Base-by-base conservation (phyloP, 2,113 vertebrate genomes). In the Heloderma charlesbogerti region DNA sequence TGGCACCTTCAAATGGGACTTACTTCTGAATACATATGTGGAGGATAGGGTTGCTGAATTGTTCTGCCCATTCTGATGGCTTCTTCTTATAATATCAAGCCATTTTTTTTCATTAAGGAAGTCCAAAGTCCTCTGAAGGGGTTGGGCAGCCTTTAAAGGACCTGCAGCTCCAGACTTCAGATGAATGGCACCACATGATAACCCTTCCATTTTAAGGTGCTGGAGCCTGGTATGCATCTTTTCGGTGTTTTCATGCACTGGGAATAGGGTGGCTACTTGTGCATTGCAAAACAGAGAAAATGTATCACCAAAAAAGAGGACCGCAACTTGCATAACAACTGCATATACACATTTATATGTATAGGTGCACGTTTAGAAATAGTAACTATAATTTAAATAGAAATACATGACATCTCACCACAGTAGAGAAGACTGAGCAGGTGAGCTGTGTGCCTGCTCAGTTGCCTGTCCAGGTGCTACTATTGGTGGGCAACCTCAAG, bases 91-190 rank as follows among this genome's bases (percentile, higher is more conserved):
- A 74, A 25, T 1, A 51, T 34, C 43, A 72, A 31, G 48, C 12
- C 29, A 51, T 79, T 40, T 29, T 22, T 60, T 60, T 13, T 57
- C 13, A 60, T 60, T 16, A 57, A 57, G 57, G 48, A 63, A 18
- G 15, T 75, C 51, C 37, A 37, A 22, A 77, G 51, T 43, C 31
- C 54, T 87, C 20, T 77, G 71, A 75, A 27, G 27, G 3, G 6
- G 27, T 37, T 29, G 22, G 40, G 34, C 51, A 85, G 15, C 37
- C 29, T 71, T 85, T 31, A 60, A 87, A 40, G 34, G 54, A 71
- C 1, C 22, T 16, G n/a, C 15, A 25, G 72, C 6, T 25, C 88
- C 77, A 93, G 92, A 92, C 79, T 71, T 91, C 89, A 83, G 54
- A 0, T 48, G 77, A 83, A 80, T 93, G 10, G 0, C 0, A 89